Evolutionary conservation across 2,113 vertebrate species (phyloP).

Genomic region (Thunnus maccoyii): DNA sequence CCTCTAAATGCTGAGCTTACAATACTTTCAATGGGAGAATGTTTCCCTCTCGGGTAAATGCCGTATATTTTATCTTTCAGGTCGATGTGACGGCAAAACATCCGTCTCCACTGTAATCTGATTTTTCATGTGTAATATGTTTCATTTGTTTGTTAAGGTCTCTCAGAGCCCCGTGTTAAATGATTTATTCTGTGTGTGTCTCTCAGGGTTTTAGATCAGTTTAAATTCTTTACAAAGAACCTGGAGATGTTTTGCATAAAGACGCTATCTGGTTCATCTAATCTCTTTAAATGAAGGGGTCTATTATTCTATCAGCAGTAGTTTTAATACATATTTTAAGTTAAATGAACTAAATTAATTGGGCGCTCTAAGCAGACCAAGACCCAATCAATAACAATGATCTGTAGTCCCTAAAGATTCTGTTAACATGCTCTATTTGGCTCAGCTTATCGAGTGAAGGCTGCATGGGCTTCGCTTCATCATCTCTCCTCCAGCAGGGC

Average conservation of each 20-base stretch:
- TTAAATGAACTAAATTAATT: slow-evolving; percentile 20
- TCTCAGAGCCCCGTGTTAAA: neutral
- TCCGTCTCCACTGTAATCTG: neutral
- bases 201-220: slow-evolving; percentile 5
- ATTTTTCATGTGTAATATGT: neutral
- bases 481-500: slow-evolving; percentile 16
- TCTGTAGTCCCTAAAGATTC: slow-evolving; percentile 12
- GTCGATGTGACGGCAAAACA: slow-evolving; percentile 3
- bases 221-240: neutral
- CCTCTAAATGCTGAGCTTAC: slow-evolving; percentile 8
- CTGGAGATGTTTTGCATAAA: neutral
- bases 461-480: slow-evolving; percentile 29
- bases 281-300: neutral
- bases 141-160: neutral
- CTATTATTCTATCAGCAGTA: neutral
- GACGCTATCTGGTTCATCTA: neutral
- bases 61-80: neutral
- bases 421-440: slow-evolving; percentile 26
- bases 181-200: neutral
- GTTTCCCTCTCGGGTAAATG: neutral
- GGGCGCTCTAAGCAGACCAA: slow-evolving; percentile 1
- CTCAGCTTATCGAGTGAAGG: slow-evolving; percentile 18
- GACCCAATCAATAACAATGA: slow-evolving; percentile 40
- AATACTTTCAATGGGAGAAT: slow-evolving; percentile 14
- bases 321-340: neutral